Conservation (phyloP, 2,888 invertebrate species). For the Chrysolina americana region DNA sequence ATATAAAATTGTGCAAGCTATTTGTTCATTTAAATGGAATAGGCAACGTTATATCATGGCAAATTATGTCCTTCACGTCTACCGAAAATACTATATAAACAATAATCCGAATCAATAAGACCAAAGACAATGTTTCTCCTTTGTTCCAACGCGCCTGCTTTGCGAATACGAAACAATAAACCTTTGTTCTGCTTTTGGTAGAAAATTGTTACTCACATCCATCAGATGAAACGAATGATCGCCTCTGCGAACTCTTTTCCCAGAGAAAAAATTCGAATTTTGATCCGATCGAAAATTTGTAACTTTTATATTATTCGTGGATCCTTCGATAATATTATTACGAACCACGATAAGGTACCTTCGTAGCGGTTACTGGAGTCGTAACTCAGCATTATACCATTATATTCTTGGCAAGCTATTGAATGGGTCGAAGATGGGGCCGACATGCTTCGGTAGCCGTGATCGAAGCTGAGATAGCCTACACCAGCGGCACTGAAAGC, state of each 20-base stretch:
- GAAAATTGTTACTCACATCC: not conserved
- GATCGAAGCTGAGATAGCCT: conserved; percentile 64
- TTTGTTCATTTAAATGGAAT: too few species aligned
- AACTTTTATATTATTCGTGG: conserved; percentile 5
- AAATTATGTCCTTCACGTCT: not conserved
- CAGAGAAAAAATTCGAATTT: not conserved
- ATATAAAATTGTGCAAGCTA: too few species aligned
- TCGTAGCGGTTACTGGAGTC: conserved; percentile 56
- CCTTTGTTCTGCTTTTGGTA: not conserved
- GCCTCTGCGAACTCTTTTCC: conserved; percentile 1
- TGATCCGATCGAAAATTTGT: conserved; percentile 5
- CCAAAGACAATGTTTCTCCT: not conserved
- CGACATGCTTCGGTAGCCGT: conserved; percentile 63
- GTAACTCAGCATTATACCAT: conserved; percentile 66
- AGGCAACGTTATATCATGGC: too few species aligned
- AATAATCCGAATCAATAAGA: not conserved
- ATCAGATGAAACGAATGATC: conserved; percentile 5
- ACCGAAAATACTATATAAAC: not conserved
- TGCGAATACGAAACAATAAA: conserved; percentile 1
- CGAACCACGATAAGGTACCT: conserved; percentile 52
- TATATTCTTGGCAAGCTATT: conserved; percentile 64
- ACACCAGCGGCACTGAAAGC: conserved; percentile 60
- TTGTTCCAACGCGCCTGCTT: not conserved
- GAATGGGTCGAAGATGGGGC: conserved; percentile 64
- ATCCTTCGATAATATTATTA: conserved; percentile 20